Conservation (phyloP, 2,888 invertebrate species). For the Minunthozetes semirufus region DNA sequence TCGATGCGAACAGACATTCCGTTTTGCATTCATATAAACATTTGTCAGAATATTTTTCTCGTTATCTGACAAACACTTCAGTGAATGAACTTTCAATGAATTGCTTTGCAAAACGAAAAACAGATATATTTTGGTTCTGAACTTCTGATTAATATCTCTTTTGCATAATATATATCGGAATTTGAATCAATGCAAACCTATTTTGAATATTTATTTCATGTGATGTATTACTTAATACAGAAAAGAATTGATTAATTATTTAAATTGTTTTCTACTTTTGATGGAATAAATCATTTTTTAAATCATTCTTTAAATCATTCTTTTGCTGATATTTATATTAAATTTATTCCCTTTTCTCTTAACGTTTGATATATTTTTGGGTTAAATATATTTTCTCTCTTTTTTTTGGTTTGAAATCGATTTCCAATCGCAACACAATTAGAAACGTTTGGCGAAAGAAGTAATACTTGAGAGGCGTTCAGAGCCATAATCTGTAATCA, state of each 20-base stretch:
- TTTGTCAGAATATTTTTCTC: not conserved
- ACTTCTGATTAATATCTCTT: not conserved
- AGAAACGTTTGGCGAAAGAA: not conserved
- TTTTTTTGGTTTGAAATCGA: not conserved
- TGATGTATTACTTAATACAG: too few species aligned
- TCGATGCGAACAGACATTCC: not conserved
- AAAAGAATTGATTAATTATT: too few species aligned
- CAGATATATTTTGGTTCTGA: not conserved
- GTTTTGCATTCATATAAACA: not conserved
- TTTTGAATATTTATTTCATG: too few species aligned
- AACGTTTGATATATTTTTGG: not conserved
- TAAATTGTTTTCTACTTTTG: too few species aligned
- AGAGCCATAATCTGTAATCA: conserved; percentile 21
- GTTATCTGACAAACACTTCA: conserved; percentile 4
- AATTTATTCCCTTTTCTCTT: too few species aligned
- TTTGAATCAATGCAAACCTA: not conserved
- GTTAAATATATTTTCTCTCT: not conserved
- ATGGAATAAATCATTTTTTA: too few species aligned
- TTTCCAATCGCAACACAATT: conserved; percentile 16
- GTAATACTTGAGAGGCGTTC: not conserved
- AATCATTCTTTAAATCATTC: too few species aligned
- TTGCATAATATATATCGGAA: not conserved
- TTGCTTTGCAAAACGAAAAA: not conserved
- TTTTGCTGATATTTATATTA: too few species aligned
- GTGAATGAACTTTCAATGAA: conserved; percentile 14